These are phyloP conservation scores for Hyles lineata DNA, from an alignment of 2,888 invertebrate genomes.

Conservation along the genomic window DNA sequence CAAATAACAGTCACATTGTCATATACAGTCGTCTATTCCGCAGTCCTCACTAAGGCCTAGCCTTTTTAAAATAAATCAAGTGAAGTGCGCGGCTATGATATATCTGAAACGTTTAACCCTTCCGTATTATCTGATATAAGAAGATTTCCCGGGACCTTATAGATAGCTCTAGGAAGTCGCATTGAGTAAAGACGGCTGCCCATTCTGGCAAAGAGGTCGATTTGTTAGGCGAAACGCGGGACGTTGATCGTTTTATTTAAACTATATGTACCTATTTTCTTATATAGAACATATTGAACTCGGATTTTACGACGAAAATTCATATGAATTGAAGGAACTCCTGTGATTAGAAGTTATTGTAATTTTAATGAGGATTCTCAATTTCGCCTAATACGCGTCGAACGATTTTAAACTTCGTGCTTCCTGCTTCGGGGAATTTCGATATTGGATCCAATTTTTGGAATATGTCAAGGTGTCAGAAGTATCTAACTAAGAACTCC, in stretches of 20 bases:
- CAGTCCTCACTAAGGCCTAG: not conserved
- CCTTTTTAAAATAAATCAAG: slow-evolving; percentile 7
- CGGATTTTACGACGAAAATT: not conserved
- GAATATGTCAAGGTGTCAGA: too few species aligned
- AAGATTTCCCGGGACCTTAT: slow-evolving; percentile 46
- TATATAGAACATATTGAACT: not conserved
- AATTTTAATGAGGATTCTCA: not conserved
- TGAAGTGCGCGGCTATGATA: slow-evolving; percentile 29
- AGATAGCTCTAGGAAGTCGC: slow-evolving; percentile 52
- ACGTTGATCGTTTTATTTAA: not conserved
- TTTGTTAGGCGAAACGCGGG: slow-evolving; percentile 58
- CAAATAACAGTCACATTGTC: not conserved
- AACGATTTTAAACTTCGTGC: not conserved
- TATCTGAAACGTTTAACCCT: slow-evolving; percentile 45
- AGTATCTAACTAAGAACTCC: too few species aligned
- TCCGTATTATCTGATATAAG: slow-evolving; percentile 45
- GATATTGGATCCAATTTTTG: not conserved
- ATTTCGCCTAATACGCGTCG: not conserved
- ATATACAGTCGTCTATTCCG: not conserved
- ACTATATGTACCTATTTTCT: slow-evolving; percentile 7
- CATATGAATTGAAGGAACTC: not conserved
- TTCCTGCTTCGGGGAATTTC: not conserved
- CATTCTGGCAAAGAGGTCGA: slow-evolving; percentile 52
- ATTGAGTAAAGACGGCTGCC: slow-evolving; percentile 57
- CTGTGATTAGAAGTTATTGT: not conserved